Evolutionary conservation across 2,888 invertebrate species (phyloP), one percentile per base, ranked within the genome.

Genomic region (Aquatica leii): DNA sequence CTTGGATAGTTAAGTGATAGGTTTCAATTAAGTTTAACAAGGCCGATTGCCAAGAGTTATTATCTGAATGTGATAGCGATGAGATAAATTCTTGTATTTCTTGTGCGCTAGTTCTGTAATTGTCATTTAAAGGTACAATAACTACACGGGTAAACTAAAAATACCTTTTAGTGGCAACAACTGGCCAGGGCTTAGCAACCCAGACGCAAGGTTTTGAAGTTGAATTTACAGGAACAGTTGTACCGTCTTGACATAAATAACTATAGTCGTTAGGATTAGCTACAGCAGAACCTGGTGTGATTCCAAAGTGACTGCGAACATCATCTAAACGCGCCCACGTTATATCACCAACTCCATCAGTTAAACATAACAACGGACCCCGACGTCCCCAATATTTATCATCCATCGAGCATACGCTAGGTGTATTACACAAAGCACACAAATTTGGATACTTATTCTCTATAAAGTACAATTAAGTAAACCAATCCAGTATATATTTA

Each of bases 311-410:
- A 24, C 83, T 77, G 17, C 78, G 77, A 9, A 90, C 87, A 74
- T 92, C 91, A 68, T 89, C 89, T 0, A 89, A 82, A 67, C 91
- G 88, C 0, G 90, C 90, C 92, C 94, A 95, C 1, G 92, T 90
- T 21, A 95, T 86, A 77, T 95, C 93, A 0, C 95, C 96, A 0
- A 84, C 85, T 11, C 90, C 90, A 66, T 91, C 91, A 0, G 88
- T 87, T 17, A 97, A 83, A 73, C 97, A 97, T 31, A 87, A 84
- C 2, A 96, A 83, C 0, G 94, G 89, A 0, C 97, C 97, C 46
- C 88, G 84, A 65, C 90, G 86, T 1, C 96, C 96, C 85, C 93
- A 92, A 80, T 93, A 95, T 55, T 89, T 89, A 80, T 96, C 96
- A 2, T 83, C 82, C 0, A 78, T 78, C 0, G 86, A 84, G 76